Conservation (phyloP, 2,113 vertebrate genomes). For the Sinocyclocheilus rhinocerous region DNA sequence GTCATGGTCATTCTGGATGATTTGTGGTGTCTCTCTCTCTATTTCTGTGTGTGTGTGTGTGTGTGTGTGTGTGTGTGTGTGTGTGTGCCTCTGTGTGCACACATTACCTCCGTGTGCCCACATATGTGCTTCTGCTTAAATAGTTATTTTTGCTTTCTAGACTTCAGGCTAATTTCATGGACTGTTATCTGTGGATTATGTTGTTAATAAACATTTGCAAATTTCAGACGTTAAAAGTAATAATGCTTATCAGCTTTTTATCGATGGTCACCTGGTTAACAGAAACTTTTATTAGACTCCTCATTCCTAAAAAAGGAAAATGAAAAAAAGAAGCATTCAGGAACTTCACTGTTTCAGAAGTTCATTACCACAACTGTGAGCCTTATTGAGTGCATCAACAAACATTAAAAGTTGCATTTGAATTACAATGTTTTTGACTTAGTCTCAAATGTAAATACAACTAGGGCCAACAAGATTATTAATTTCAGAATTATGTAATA, state of each 20-base stretch:
- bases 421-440: not conserved
- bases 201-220: too few relatives aligned
- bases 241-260: too few relatives aligned
- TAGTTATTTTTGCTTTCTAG: not conserved
- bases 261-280: not conserved
- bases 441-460: not conserved
- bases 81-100: too few relatives aligned
- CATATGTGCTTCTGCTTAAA: slow-evolving; percentile 21
- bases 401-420: not conserved
- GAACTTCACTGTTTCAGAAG: not conserved
- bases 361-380: not conserved
- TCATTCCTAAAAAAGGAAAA: not conserved
- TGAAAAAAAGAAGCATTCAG: not conserved
- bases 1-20: slow-evolving; percentile 76
- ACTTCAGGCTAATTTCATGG: not conserved
- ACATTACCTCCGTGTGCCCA: not conserved
- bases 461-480: not conserved
- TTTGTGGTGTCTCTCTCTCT: not conserved
- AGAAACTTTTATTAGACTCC: not conserved
- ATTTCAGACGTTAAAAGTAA: too few relatives aligned
- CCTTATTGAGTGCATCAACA: not conserved
- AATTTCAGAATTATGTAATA: not conserved
- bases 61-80: too few relatives aligned
- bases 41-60: too few relatives aligned
- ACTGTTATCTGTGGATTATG: not conserved